Percentiles rank a stretch among this genome's conserved stretches.
phyloP scores from a whole-genome alignment of 2,888 invertebrate genomes.

The Diarsia dahlii region DNA sequence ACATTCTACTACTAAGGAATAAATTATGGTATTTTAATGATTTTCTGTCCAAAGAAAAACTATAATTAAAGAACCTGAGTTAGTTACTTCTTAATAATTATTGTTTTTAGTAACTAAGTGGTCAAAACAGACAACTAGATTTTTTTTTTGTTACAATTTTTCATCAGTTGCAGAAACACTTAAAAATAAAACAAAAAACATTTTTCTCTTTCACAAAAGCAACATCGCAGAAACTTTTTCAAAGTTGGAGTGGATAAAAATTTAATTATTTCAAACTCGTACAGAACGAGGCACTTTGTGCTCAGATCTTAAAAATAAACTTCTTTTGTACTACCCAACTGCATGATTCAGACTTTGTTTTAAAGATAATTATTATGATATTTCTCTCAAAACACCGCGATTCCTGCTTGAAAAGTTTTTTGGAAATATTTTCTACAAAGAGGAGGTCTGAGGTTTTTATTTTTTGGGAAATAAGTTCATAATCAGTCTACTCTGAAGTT shows the following conservation, averaged over 20 bases:
- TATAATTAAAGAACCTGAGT: neutral
- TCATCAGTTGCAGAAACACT: neutral
- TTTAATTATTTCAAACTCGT: slow-evolving; percentile 69
- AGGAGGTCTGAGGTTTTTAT: neutral
- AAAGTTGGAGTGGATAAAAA: slow-evolving; percentile 67
- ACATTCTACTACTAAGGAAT: neutral
- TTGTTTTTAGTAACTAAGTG: neutral
- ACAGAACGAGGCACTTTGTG: slow-evolving; percentile 66
- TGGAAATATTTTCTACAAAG: slow-evolving; percentile 11
- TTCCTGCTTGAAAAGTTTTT: slow-evolving; percentile 27
- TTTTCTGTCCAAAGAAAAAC: slow-evolving; percentile 3
- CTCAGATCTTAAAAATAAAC: slow-evolving; percentile 80
- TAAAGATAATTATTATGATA: slow-evolving; percentile 63
- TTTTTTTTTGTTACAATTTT: neutral
- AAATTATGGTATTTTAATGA: neutral
- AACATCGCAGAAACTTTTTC: slow-evolving; percentile 42
- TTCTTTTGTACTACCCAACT: slow-evolving; percentile 75
- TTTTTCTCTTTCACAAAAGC: slow-evolving; percentile 15
- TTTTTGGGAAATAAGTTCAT: neutral
- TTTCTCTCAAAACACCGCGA: slow-evolving; percentile 58
- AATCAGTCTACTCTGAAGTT: neutral
- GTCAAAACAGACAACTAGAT: neutral
- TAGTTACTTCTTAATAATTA: neutral
- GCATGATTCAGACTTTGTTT: slow-evolving; percentile 66
- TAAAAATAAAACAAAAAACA: slow-evolving; percentile 9